Conservation (phyloP, 2,113 vertebrate species). For the Sigmodon hispidus region DNA sequence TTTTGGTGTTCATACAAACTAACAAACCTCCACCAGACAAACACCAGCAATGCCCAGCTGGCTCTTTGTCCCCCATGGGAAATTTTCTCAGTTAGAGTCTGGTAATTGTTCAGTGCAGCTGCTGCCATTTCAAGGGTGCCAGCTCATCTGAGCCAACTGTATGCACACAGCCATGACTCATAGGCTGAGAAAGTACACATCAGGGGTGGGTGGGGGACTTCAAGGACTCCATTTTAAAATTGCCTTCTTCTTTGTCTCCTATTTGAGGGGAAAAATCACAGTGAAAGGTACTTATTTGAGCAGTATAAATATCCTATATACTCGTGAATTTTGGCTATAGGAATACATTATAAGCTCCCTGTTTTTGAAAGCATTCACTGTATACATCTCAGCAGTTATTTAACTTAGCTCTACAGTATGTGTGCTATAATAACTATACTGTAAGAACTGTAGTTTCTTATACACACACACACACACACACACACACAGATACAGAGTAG, state of each 20-base stretch:
- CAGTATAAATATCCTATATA: slow-evolving; percentile 67
- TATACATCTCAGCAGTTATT: not conserved
- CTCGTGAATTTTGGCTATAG: slow-evolving; percentile 31
- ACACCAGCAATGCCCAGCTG: slow-evolving; percentile 75
- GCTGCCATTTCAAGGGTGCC: slow-evolving; percentile 71
- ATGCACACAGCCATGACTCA: slow-evolving; percentile 64
- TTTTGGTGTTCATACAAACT: slow-evolving; percentile 64
- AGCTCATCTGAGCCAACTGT: slow-evolving; percentile 72
- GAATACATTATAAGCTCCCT: not conserved
- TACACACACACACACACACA: not conserved
- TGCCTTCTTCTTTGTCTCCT: slow-evolving; percentile 66
- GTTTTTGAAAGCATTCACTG: not conserved
- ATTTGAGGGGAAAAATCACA: slow-evolving; percentile 27
- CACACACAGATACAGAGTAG: not conserved
- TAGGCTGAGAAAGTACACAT: slow-evolving; percentile 27
- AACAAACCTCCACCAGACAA: slow-evolving; percentile 64
- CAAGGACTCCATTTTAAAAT: slow-evolving; percentile 59
- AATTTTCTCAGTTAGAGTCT: slow-evolving; percentile 75
- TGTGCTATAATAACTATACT: not conserved
- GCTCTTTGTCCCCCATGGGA: slow-evolving; percentile 75
- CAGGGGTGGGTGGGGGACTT: slow-evolving; percentile 4
- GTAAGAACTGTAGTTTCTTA: not conserved
- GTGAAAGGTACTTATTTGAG: slow-evolving; percentile 62
- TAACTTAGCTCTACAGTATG: not conserved
- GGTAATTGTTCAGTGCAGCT: slow-evolving; percentile 72